These are phyloP conservation scores for Rhodinocichla rosea DNA, from an alignment of 2,113 vertebrate species.

Conservation along the genomic window DNA sequence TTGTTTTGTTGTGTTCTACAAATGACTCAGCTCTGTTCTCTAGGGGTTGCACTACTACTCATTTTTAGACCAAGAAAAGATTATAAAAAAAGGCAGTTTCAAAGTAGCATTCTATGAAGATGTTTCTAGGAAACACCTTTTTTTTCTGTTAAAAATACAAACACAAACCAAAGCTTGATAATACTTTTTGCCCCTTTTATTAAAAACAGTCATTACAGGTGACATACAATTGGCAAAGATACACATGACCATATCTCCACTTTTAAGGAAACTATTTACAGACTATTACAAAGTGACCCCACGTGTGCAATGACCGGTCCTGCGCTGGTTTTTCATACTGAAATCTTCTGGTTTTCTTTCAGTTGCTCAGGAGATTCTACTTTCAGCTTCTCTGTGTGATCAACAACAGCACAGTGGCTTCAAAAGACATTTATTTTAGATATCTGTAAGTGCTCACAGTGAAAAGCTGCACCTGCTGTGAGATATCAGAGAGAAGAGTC, in stretches of 20 bases:
- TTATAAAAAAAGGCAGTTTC: not conserved
- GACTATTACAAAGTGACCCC: not conserved
- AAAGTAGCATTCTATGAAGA: not conserved
- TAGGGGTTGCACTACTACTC: not conserved
- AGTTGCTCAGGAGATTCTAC: not conserved
- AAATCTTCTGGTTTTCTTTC: not conserved
- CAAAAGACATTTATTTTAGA: not conserved
- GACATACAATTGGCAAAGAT: not conserved
- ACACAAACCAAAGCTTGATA: not conserved
- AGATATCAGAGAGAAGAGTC: not conserved
- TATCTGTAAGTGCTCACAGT: not conserved
- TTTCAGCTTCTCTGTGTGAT: not conserved
- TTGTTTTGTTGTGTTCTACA: not conserved
- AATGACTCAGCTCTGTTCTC: not conserved
- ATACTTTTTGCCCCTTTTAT: slow-evolving; percentile 8
- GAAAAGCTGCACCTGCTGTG: not conserved
- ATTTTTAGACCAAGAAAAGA: not conserved
- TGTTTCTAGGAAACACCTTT: not conserved
- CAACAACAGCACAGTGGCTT: not conserved
- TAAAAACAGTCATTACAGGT: slow-evolving; percentile 8
- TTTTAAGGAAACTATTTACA: not conserved
- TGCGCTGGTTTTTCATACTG: not conserved
- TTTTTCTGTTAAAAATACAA: not conserved
- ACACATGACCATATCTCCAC: not conserved
- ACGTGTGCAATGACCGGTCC: accelerated